Evolutionary conservation across 1,140 invertebrate genomes (phyloP).

Genomic region (Cheumatopsyche charites): DNA sequence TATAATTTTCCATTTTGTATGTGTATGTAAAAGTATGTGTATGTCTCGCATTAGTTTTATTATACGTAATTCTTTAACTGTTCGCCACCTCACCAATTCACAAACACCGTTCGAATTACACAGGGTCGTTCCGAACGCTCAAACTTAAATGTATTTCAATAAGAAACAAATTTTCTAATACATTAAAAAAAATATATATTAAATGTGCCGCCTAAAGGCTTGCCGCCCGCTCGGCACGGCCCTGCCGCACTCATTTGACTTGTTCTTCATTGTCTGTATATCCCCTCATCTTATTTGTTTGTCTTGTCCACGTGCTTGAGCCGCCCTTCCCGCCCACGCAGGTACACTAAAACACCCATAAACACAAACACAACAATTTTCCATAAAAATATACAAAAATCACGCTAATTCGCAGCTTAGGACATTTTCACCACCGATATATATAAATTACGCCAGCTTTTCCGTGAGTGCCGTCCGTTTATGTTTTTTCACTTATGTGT

Average conservation of each 20-base stretch:
- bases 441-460: background rate
- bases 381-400: constrained; percentile 33
- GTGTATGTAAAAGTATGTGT: constrained; percentile 65
- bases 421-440: constrained; percentile 16
- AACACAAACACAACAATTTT: constrained; percentile 29
- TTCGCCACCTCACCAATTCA: constrained; percentile 39
- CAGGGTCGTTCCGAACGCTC: constrained; percentile 10
- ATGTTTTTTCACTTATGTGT: constrained; percentile 1
- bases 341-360: constrained; percentile 28
- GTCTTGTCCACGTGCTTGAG: constrained; percentile 63
- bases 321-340: constrained; percentile 33
- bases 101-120: constrained; percentile 22
- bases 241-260: constrained; percentile 42
- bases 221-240: constrained; percentile 2
- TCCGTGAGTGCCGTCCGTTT: background rate
- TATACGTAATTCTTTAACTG: constrained; percentile 47
- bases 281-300: constrained; percentile 61
- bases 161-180: no score
- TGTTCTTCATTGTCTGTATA: constrained; percentile 46
- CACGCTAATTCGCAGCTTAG: constrained; percentile 15
- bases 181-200: background rate
- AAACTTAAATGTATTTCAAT: background rate
- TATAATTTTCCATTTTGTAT: constrained; percentile 61
- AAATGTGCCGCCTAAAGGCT: constrained; percentile 23
- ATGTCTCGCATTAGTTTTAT: constrained; percentile 63